Evolutionary conservation across 2,113 vertebrate genomes (phyloP).

Genomic region (Polypterus bichir): DNA sequence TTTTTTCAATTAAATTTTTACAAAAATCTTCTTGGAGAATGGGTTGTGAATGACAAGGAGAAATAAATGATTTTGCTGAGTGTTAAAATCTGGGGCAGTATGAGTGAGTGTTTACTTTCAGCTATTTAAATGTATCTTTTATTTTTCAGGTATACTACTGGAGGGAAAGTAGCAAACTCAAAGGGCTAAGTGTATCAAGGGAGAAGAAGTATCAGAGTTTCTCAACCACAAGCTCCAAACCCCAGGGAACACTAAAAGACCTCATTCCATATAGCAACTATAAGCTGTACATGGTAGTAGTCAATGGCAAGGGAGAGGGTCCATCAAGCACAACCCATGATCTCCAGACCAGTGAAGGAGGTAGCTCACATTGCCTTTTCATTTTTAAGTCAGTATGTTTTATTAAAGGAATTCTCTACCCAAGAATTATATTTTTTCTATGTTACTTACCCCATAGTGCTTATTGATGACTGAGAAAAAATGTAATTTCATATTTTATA

Average conservation of each 20-base stretch:
- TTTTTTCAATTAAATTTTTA: too few relatives aligned
- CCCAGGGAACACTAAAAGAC: slow-evolving; percentile 60
- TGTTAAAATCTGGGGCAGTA: too few relatives aligned
- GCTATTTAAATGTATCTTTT: slow-evolving; percentile 12
- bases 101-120: too few relatives aligned
- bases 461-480: too few relatives aligned
- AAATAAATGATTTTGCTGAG: too few relatives aligned
- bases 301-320: slow-evolving; percentile 75
- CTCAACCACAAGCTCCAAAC: slow-evolving; percentile 49
- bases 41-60: too few relatives aligned
- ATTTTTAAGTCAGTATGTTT: too few relatives aligned
- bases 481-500: too few relatives aligned
- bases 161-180: slow-evolving; percentile 82
- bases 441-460: too few relatives aligned
- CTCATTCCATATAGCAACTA: slow-evolving; percentile 85
- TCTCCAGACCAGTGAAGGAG: slow-evolving; percentile 83
- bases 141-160: slow-evolving; percentile 78
- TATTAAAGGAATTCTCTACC: too few relatives aligned
- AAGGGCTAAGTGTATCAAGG: slow-evolving; percentile 66
- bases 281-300: slow-evolving; percentile 86
- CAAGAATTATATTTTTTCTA: too few relatives aligned
- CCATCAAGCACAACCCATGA: slow-evolving; percentile 73
- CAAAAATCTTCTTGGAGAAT: too few relatives aligned
- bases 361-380: slow-evolving; percentile 39
- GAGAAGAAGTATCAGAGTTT: slow-evolving; percentile 75